Base-by-base conservation (phyloP, 2,888 invertebrate species). In the Acanthosepion lycidas region DNA sequence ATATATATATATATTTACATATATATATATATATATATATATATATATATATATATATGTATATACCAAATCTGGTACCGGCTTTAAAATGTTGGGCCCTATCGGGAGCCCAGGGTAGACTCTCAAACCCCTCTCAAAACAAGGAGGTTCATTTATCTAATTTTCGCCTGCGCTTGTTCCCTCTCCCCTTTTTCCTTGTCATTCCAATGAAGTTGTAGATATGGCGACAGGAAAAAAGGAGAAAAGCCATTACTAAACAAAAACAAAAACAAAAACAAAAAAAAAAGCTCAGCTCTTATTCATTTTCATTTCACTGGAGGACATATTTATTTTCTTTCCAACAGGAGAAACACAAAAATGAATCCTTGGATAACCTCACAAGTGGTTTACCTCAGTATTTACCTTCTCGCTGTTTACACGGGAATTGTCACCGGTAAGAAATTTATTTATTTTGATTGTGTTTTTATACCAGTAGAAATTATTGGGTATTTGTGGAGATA, bases 351-450 rank as follows among this genome's bases (percentile, higher is more conserved):
- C 51, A 51, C 26, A 20, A 92, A 92, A 92, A 92, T 92, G 92
- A 92, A 92, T 92, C 92, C 48, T 20, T 51, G 92, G 92, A 92
- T 92, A 33, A 92, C 92, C 49, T 26, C 49, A 26, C 92, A 92
- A 51, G 48, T 92, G 48, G 26, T 92, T 20, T 92, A 92, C 42
- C 51, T 51, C 48, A 92, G 92, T 51, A 26, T 92, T 28, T 92
- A 92, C 28, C 28, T 92, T 1, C 92, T 92, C 6, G 51, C 49
- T 23, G 92, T 92, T 48, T 92, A 92, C 51, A 92, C 92, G 92
- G 49, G 48, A 28, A 51, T 51, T 26, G 51, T 28, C 28, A 92
- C 51, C 48, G 92, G 92, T 92, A 92, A 92, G 92, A 64, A 64
- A 23, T 26, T 51, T 15, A 51, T 51, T 51, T 51, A 51, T 51